Conservation (phyloP, 2,888 invertebrate genomes). For the Pinctada fucata region DNA sequence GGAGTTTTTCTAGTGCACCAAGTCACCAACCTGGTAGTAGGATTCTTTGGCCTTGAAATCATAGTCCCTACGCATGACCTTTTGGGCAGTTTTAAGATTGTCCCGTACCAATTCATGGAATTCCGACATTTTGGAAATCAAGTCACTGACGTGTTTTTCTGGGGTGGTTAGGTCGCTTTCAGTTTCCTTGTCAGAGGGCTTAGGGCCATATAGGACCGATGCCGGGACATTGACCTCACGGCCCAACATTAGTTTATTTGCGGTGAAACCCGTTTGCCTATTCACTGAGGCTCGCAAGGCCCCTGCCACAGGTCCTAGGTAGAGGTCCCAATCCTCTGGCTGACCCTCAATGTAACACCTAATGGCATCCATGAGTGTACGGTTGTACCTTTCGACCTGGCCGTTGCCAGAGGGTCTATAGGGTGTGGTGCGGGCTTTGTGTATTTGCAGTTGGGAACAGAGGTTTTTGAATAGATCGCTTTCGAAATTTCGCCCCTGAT, state of each 20-base stretch:
- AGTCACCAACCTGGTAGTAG: conserved; percentile 2
- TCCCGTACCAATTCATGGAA: conserved; percentile 21
- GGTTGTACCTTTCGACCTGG: conserved; percentile 31
- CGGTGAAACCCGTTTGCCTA: conserved; percentile 37
- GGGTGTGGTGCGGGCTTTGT: conserved; percentile 36
- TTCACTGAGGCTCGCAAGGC: conserved; percentile 36
- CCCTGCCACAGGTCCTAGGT: conserved; percentile 28
- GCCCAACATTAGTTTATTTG: conserved; percentile 35
- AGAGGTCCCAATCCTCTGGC: conserved; percentile 31
- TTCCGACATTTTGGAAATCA: no score
- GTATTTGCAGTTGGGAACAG: conserved; percentile 26
- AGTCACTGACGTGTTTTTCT: no score
- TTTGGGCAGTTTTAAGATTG: neutral
- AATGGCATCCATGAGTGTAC: conserved; percentile 35
- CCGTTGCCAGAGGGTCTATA: conserved; percentile 40
- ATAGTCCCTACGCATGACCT: neutral
- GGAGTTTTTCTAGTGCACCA: no score
- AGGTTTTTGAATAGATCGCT: conserved; percentile 32
- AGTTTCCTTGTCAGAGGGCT: no score
- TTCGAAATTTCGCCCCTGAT: conserved; percentile 39
- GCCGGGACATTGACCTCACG: conserved; percentile 37
- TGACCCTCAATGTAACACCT: conserved; percentile 29
- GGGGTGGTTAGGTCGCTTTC: no score
- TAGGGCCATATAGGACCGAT: no score
- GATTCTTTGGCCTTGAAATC: neutral